A percentile compares a stretch with the other conserved stretches of the same genome.
phyloP scores from a whole-genome alignment of 2,797 vertebrate species.

The Gymnoscopelus braueri region DNA sequence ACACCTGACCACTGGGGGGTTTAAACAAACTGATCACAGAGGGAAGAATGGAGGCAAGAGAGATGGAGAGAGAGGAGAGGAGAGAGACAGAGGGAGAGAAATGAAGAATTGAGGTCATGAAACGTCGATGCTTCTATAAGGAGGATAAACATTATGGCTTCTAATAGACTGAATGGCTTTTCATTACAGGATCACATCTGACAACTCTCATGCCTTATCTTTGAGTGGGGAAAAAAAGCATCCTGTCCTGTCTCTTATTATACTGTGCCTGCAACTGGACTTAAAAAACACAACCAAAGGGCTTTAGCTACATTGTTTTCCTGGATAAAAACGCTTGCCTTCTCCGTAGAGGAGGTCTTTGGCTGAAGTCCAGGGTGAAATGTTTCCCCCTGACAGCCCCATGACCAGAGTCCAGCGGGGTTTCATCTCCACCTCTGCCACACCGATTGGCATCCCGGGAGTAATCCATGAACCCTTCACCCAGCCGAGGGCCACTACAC shows the following conservation, averaged over 20 bases:
- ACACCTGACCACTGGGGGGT: conserved; percentile 62
- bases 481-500: conserved; percentile 47
- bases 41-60: conserved; percentile 21
- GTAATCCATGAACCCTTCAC: conserved; percentile 52
- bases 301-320: no score
- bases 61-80: conserved; percentile 21
- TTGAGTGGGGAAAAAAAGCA: neutral
- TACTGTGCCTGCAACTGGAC: no score
- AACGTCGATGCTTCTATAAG: conserved; percentile 1
- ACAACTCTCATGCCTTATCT: neutral
- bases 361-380: conserved; percentile 45
- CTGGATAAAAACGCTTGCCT: conserved; percentile 62
- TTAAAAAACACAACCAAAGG: no score
- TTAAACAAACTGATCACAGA: conserved; percentile 70
- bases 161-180: neutral
- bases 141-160: conserved; percentile 11
- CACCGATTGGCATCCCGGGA: conserved; percentile 43
- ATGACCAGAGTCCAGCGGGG: conserved; percentile 48
- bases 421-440: conserved; percentile 55
- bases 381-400: conserved; percentile 25
- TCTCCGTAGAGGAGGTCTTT: conserved; percentile 58
- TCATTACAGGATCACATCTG: neutral
- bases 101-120: conserved; percentile 1
- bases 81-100: neutral
- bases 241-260: neutral